Percentiles rank a stretch among this genome's conserved stretches.
Conservation (phyloP, 2,113 vertebrate species). For the Bettongia penicillata region DNA sequence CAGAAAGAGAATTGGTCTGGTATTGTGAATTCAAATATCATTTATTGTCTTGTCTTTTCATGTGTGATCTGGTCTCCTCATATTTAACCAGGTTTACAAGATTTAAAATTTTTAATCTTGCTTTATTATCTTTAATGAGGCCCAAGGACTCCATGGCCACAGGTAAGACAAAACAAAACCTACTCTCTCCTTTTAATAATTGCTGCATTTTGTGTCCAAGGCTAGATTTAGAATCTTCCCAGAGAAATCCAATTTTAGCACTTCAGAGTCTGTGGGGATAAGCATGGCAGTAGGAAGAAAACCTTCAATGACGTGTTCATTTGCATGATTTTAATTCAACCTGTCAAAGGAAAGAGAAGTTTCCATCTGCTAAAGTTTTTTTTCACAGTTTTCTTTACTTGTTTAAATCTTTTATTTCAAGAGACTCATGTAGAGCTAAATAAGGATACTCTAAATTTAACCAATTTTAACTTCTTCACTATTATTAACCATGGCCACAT, state of each 20-base stretch:
- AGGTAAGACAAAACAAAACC: not conserved
- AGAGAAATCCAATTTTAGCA: not conserved
- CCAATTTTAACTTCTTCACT: slow-evolving; percentile 49
- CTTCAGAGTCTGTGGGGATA: not conserved
- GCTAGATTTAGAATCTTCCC: not conserved
- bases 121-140: not conserved
- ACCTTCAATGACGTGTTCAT: slow-evolving; percentile 3
- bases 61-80: not conserved
- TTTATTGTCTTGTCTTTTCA: not conserved
- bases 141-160: not conserved
- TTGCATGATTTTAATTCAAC: slow-evolving; percentile 35
- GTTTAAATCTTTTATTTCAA: slow-evolving; percentile 70
- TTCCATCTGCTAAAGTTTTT: slow-evolving; percentile 56
- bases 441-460: slow-evolving; percentile 40
- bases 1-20: not conserved
- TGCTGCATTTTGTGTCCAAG: not conserved
- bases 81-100: not conserved
- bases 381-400: slow-evolving; percentile 73
- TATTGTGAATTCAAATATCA: not conserved
- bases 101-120: not conserved
- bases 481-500: not conserved
- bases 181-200: not conserved
- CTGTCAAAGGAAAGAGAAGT: slow-evolving; percentile 51
- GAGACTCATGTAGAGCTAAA: slow-evolving; percentile 53
- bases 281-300: not conserved